A percentile compares a stretch with the other conserved stretches of the same genome.
Conservation (phyloP, 2,888 invertebrate species). For the Beris morrisii region DNA sequence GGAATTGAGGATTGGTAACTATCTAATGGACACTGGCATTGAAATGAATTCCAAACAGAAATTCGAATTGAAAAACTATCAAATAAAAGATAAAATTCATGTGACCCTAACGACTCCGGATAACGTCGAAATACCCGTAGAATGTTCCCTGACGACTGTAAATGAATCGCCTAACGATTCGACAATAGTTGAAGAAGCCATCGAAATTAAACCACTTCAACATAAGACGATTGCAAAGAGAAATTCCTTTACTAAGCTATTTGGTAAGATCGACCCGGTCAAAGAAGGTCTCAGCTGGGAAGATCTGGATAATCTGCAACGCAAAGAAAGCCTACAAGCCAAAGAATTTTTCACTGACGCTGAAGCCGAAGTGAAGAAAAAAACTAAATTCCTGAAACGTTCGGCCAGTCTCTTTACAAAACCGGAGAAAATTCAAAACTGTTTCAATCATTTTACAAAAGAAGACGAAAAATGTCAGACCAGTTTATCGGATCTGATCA, state of each 20-base stretch:
- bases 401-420: slow-evolving; percentile 20
- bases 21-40: slow-evolving; percentile 54
- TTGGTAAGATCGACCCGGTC: slow-evolving; percentile 46
- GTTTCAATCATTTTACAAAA: background rate
- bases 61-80: slow-evolving; percentile 19
- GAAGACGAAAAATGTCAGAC: slow-evolving; percentile 43
- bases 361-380: slow-evolving; percentile 3
- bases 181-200: slow-evolving; percentile 50
- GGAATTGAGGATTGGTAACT: slow-evolving; percentile 55
- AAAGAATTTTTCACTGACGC: slow-evolving; percentile 44
- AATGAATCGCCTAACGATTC: slow-evolving; percentile 43
- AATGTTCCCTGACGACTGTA: slow-evolving; percentile 7
- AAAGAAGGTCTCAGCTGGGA: slow-evolving; percentile 52
- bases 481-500: slow-evolving; percentile 53
- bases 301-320: slow-evolving; percentile 47
- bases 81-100: slow-evolving; percentile 44
- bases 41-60: slow-evolving; percentile 47
- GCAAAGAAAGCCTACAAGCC: slow-evolving; percentile 36
- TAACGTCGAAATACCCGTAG: slow-evolving; percentile 48
- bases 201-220: slow-evolving; percentile 47
- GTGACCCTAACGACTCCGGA: slow-evolving; percentile 54
- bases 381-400: slow-evolving; percentile 14
- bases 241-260: slow-evolving; percentile 17
- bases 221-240: slow-evolving; percentile 4
- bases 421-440: slow-evolving; percentile 17